Percentiles rank a stretch among this genome's conserved stretches.
phyloP scores from a whole-genome alignment of 2,797 vertebrate species.

The Chiloscyllium punctatum region DNA sequence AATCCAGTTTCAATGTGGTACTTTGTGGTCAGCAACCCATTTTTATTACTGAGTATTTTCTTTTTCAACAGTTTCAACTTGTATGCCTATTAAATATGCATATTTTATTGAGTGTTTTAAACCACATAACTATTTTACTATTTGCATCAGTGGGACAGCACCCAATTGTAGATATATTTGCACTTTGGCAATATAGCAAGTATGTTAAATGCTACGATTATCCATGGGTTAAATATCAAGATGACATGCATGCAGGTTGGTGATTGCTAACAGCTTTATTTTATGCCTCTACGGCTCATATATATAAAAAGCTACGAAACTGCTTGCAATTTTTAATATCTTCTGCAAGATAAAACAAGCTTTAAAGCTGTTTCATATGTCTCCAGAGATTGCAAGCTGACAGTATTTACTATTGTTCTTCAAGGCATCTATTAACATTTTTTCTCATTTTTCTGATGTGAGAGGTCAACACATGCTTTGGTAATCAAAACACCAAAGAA shows the following conservation, averaged over 20 bases:
- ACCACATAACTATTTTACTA: neutral
- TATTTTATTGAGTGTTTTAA: neutral
- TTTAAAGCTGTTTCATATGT: conserved; percentile 64
- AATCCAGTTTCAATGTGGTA: neutral
- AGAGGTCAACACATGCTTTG: neutral
- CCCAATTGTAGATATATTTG: neutral
- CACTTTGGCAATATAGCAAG: neutral
- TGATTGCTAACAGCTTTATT: conserved; percentile 48
- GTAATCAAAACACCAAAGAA: conserved; percentile 6
- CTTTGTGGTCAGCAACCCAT: neutral
- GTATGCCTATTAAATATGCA: neutral
- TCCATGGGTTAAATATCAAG: conserved; percentile 1
- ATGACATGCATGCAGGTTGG: neutral
- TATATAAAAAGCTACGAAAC: conserved; percentile 55
- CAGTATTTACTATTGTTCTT: conserved; percentile 64
- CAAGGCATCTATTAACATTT: conserved; percentile 22
- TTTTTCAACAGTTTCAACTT: neutral
- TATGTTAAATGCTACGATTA: neutral
- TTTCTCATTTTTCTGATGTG: neutral
- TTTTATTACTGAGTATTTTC: neutral
- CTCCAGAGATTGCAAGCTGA: conserved; percentile 66
- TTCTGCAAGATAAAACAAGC: conserved; percentile 56
- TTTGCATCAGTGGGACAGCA: neutral
- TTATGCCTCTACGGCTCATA: conserved; percentile 59
- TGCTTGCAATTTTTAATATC: conserved; percentile 64